Conservation (phyloP, 2,888 invertebrate species). For the Camptogramma bilineatum region DNA sequence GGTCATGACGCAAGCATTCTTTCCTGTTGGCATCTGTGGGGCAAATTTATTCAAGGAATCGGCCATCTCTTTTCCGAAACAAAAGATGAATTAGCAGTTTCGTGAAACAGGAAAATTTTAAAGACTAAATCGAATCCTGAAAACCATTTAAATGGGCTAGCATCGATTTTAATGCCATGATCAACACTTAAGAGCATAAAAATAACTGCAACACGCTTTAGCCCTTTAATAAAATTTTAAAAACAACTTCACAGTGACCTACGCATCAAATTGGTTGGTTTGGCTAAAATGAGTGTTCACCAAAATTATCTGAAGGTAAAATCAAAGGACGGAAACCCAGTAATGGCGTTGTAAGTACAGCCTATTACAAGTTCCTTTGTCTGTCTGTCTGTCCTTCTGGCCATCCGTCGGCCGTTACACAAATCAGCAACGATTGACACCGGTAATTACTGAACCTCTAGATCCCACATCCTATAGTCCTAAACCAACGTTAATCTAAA, state of each 20-base stretch:
- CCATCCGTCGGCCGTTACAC: slow-evolving; percentile 24
- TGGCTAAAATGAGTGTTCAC: slow-evolving; percentile 11
- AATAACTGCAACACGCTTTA: too few species aligned
- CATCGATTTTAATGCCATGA: too few species aligned
- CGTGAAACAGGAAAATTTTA: too few species aligned
- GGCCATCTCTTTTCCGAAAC: too few species aligned
- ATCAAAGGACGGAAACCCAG: slow-evolving; percentile 34
- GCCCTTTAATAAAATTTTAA: too few species aligned
- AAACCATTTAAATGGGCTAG: too few species aligned
- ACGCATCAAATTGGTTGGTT: neutral
- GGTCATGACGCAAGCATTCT: too few species aligned
- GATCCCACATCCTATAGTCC: neutral
- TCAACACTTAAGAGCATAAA: too few species aligned
- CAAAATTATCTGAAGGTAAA: slow-evolving; percentile 23
- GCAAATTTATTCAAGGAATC: too few species aligned
- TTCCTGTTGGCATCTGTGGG: too few species aligned
- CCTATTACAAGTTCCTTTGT: slow-evolving; percentile 34
- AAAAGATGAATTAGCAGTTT: too few species aligned
- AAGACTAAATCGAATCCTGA: too few species aligned
- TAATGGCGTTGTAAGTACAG: slow-evolving; percentile 28
- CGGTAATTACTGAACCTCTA: neutral
- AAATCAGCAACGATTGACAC: neutral
- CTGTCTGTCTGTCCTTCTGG: slow-evolving; percentile 33
- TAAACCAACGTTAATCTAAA: neutral
- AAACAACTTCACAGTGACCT: neutral